Conservation (phyloP, 2,113 vertebrate genomes). For the Orthonyx spaldingii region DNA sequence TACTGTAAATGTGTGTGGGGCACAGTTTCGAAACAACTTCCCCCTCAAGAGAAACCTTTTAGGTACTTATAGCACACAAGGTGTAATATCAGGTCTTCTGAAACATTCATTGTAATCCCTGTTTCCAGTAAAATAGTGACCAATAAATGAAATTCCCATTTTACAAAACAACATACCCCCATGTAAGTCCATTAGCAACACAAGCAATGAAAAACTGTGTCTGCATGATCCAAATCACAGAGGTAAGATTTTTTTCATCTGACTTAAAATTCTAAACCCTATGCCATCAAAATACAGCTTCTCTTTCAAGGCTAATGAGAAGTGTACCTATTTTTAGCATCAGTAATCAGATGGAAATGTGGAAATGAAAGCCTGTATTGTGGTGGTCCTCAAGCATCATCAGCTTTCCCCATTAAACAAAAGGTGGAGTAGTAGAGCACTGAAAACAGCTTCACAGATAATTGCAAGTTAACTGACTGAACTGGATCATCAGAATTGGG, state of each 20-base stretch:
- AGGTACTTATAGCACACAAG: background rate
- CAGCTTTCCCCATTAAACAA: background rate
- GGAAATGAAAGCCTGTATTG: background rate
- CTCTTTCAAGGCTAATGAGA: background rate
- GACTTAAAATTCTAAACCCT: background rate
- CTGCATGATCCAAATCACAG: background rate
- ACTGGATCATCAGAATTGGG: background rate
- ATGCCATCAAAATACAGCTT: background rate
- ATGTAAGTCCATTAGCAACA: background rate
- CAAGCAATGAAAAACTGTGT: background rate
- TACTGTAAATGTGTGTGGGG: background rate
- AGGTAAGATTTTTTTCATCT: background rate
- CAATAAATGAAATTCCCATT: background rate
- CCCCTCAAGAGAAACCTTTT: background rate
- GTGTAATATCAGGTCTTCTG: background rate
- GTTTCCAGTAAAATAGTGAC: background rate
- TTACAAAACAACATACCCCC: background rate
- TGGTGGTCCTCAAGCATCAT: background rate
- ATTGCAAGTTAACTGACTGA: background rate
- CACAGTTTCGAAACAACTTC: background rate
- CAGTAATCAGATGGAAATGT: background rate
- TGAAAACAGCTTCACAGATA: background rate
- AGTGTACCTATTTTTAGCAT: background rate
- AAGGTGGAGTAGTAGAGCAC: background rate
- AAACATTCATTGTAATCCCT: background rate